Base-by-base conservation (phyloP, 2,113 vertebrate species). In the Muscicapa adusta region DNA sequence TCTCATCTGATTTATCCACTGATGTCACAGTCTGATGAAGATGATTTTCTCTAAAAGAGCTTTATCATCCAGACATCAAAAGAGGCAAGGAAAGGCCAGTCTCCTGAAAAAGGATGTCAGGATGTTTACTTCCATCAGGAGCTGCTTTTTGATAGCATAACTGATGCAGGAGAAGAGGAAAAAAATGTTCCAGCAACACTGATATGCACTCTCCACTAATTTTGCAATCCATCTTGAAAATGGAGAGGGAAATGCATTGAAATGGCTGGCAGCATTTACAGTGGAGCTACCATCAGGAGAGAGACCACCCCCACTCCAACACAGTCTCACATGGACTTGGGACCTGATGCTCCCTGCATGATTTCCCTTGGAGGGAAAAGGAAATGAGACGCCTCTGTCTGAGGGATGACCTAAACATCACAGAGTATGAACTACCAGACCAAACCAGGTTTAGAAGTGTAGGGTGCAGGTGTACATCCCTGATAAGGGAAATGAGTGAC, bases 61-160 rank as follows among this genome's bases (percentile, higher is more conserved):
- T 92, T 90, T 93, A 77, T 79, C 93, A 83, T 88, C 31, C 74
- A 92, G 68, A 89, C 91, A 88, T 78, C 77, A 83, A 86, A 97
- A 85, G 78, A 76, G 48, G 85, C 43, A 77, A 90, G 65, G 48
- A 93, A 95, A 93, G 62, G 80, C 85, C 77, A 91, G 42, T 84
- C 3, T n/a, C 62, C 65, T 89, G 80, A 87, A 85, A 91, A 88
- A 60, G 54, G 57, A 67, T 68, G 85, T 83, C 83, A 89, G 83
- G 68, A 71, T 82, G 58, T 95, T 96, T 96, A 51, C 83, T 94
- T 95, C 87, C 79, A 95, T 79, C 72, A 86, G 85, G 62, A 95
- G 56, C 54, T 79, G 56, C 10, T 92, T 95, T 95, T 84, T 91
- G 82, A 94, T 89, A 94, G 67, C 76, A 86, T 77, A 91, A 94